phyloP scores from a whole-genome alignment of 2,888 invertebrate genomes.

The Coenonympha glycerion region DNA sequence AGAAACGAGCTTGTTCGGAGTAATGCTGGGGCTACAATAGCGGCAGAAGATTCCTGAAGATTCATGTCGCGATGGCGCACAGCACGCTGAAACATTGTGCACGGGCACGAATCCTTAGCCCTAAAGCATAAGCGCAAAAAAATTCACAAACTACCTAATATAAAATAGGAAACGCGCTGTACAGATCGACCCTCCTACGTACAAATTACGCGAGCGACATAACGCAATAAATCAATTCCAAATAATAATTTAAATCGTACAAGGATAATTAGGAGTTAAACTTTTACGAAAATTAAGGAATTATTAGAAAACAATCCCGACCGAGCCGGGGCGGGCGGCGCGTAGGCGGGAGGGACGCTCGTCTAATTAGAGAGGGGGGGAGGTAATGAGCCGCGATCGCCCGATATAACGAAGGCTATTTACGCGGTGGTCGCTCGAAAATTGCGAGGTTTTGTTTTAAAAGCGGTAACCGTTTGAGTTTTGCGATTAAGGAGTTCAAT shows the following conservation, averaged over 20 bases:
- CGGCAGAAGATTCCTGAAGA: no score
- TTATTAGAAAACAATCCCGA: constrained; percentile 73
- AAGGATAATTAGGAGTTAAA: constrained; percentile 58
- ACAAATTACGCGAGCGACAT: neutral
- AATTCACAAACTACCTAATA: no score
- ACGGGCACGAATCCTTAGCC: no score
- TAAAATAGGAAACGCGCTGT: no score
- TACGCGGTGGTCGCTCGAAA: constrained; percentile 72
- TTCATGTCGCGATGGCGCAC: no score
- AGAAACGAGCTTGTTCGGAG: no score
- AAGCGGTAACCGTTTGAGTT: constrained; percentile 75
- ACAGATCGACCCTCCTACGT: no score
- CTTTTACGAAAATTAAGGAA: constrained; percentile 65
- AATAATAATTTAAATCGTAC: constrained; percentile 35
- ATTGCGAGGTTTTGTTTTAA: constrained; percentile 75
- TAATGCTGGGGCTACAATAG: no score
- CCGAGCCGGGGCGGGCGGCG: constrained; percentile 37
- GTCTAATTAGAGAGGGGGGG: constrained; percentile 69
- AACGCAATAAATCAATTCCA: constrained; percentile 16
- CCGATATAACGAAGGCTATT: constrained; percentile 73
- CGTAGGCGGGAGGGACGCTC: constrained; percentile 52
- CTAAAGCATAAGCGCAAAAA: no score
- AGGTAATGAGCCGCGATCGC: constrained; percentile 75
- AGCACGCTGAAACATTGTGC: no score
- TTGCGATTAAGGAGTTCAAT: constrained; percentile 76